Conservation (phyloP, 2,113 vertebrate genomes). For the Chaenocephalus aceratus region DNA sequence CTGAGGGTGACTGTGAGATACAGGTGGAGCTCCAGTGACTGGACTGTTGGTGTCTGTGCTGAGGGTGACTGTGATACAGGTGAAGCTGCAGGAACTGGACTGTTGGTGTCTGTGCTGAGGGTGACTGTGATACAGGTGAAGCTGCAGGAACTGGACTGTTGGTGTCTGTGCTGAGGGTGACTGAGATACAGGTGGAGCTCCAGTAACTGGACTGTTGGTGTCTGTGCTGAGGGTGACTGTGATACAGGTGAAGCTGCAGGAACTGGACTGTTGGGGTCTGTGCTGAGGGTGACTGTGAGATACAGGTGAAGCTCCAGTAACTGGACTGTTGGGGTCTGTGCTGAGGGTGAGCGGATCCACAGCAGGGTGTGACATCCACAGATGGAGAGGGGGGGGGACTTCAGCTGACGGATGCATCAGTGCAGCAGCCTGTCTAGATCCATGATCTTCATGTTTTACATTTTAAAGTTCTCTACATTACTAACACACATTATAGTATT, state of each 20-base stretch:
- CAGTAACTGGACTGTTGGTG: no score
- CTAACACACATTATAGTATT: background rate
- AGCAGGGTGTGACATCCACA: slow-evolving; percentile 22
- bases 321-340: background rate
- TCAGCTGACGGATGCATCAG: background rate
- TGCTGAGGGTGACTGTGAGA: background rate
- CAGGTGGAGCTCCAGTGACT: no score
- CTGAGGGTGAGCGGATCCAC: background rate
- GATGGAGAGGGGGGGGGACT: background rate
- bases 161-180: background rate
- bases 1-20: no score
- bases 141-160: no score
- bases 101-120: no score
- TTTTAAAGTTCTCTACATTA: background rate
- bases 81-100: no score
- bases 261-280: background rate
- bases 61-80: no score
- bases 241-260: background rate
- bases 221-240: background rate
- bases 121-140: no score
- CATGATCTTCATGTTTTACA: background rate
- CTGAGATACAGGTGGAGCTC: no score
- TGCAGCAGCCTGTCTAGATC: background rate
- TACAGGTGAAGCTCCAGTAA: background rate
- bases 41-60: no score